These are phyloP conservation scores for Muschampia plurimacula DNA, from an alignment of 2,888 invertebrate species.

Conservation along the genomic window DNA sequence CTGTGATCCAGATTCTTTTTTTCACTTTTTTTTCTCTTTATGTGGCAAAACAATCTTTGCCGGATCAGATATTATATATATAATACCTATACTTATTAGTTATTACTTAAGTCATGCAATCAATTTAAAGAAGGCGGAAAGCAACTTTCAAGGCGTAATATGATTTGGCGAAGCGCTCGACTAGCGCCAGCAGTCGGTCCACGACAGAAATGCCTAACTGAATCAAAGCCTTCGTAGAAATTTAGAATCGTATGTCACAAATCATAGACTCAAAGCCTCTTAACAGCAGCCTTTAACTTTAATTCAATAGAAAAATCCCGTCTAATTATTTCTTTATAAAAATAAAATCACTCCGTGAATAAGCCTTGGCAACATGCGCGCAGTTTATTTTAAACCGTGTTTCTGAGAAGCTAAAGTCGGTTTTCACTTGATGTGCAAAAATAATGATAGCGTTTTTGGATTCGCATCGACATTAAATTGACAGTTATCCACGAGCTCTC, in stretches of 20 bases:
- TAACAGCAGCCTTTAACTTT: constrained; percentile 14
- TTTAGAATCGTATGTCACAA: constrained; percentile 5
- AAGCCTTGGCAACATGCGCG: constrained; percentile 13
- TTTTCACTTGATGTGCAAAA: constrained; percentile 27
- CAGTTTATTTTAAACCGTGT: background rate
- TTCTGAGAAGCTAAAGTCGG: background rate
- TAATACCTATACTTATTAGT: no score
- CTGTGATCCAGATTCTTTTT: no score
- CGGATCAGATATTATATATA: no score
- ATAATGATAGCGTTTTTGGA: constrained; percentile 21
- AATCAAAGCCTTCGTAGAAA: background rate
- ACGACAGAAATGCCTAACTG: no score
- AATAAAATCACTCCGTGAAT: constrained; percentile 10
- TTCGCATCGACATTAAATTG: constrained; percentile 29
- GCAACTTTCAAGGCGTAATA: no score
- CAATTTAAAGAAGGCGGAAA: no score
- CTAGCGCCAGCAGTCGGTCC: no score
- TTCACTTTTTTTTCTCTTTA: no score
- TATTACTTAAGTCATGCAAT: no score
- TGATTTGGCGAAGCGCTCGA: no score
- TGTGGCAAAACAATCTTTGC: no score
- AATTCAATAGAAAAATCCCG: constrained; percentile 26
- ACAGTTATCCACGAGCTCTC: constrained; percentile 30
- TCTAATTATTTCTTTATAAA: constrained; percentile 29
- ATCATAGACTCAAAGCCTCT: constrained; percentile 21